Conservation (phyloP, 2,888 invertebrate genomes). For the Athalia cordata region DNA sequence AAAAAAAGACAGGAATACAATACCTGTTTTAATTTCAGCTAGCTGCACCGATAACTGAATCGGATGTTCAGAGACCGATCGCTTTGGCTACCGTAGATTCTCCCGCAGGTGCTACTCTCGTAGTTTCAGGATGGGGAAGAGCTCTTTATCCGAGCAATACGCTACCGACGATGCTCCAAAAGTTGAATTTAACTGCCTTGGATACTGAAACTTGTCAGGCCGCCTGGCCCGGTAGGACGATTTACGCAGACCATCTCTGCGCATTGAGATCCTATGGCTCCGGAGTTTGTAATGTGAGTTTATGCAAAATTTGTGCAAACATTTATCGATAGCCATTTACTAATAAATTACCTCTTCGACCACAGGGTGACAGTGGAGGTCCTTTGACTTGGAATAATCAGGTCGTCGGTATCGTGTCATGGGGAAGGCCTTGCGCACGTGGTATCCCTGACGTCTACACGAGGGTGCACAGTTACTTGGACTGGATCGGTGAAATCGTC, state of each 20-base stretch:
- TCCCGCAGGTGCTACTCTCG: slow-evolving; percentile 8
- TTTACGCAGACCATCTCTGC: slow-evolving; percentile 27
- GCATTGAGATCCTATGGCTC: slow-evolving; percentile 1
- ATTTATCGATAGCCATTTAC: neutral
- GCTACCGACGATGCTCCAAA: slow-evolving; percentile 49
- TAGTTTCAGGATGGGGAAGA: slow-evolving; percentile 37
- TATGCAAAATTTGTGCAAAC: neutral
- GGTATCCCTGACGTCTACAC: slow-evolving; percentile 46
- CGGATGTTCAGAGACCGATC: slow-evolving; percentile 30
- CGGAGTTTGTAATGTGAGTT: slow-evolving; percentile 39
- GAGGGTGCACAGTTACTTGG: slow-evolving; percentile 26
- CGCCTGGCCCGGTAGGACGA: neutral
- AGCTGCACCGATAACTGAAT: slow-evolving; percentile 20
- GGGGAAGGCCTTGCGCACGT: slow-evolving; percentile 36
- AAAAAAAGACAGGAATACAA: neutral
- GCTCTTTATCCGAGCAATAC: slow-evolving; percentile 44
- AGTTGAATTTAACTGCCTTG: slow-evolving; percentile 37
- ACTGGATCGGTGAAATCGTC: slow-evolving; percentile 39
- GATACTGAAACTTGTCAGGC: slow-evolving; percentile 46
- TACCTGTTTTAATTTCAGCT: slow-evolving; percentile 13
- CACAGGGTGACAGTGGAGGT: slow-evolving; percentile 46
- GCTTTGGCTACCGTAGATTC: slow-evolving; percentile 18
- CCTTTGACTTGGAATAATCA: slow-evolving; percentile 27
- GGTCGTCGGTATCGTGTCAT: slow-evolving; percentile 45
- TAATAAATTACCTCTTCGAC: neutral